Evolutionary conservation across 2,113 vertebrate species (phyloP).

Genomic region (Hydropotes inermis): DNA sequence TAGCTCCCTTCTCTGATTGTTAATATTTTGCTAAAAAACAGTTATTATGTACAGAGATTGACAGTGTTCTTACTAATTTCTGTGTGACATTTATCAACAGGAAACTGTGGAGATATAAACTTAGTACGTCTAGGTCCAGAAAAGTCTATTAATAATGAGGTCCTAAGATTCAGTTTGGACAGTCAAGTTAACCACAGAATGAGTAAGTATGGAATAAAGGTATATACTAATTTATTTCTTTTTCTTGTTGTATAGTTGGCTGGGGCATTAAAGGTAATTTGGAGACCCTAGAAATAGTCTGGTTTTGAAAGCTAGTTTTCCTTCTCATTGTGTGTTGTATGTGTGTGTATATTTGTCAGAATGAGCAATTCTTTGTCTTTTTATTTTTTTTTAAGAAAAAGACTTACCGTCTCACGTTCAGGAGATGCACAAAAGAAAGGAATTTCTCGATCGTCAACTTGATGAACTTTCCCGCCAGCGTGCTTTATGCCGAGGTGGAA

Average conservation of each 20-base stretch:
- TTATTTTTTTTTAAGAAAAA: constrained; percentile 71
- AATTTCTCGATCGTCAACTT: constrained; percentile 81
- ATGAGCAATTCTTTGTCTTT: not conserved
- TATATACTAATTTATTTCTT: not conserved
- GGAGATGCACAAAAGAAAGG: constrained; percentile 81
- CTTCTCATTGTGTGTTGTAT: rapidly evolving
- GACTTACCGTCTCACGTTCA: constrained; percentile 74
- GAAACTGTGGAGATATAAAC: constrained; percentile 91
- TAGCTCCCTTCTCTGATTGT: not conserved
- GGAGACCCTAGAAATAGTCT: not conserved
- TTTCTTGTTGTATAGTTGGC: not conserved
- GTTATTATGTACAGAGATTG: not conserved
- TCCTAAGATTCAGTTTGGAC: constrained; percentile 87
- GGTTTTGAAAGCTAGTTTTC: not conserved
- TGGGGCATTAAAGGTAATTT: not conserved
- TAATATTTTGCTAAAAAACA: not conserved
- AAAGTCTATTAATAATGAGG: constrained; percentile 84
- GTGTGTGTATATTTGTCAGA: not conserved
- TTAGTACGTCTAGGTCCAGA: constrained; percentile 88
- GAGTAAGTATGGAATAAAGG: constrained; percentile 81
- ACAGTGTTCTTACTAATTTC: constrained; percentile 11
- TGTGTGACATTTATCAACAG: constrained; percentile 75
- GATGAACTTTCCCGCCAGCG: constrained; percentile 83
- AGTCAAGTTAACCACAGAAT: constrained; percentile 85
- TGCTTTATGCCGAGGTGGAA: constrained; percentile 79